These are phyloP conservation scores for Stichodactyla mertensii DNA, from an alignment of 64 coral and sea anemone genomes.

Conservation along the genomic window DNA sequence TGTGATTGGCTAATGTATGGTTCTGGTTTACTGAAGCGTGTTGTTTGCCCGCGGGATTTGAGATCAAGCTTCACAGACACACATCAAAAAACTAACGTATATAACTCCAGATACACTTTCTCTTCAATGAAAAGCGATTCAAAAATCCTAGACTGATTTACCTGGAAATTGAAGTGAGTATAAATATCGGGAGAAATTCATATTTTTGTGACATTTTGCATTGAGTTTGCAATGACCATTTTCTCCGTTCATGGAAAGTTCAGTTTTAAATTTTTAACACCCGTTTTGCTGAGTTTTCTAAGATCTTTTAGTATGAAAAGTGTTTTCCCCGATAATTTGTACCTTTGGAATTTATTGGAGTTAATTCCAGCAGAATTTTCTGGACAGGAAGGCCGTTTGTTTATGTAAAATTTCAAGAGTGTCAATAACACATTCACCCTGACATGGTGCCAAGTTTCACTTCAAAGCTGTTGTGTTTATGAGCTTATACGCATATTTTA, in stretches of 20 bases:
- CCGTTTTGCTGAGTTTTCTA: neutral
- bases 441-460: neutral
- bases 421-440: neutral
- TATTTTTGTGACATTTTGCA: neutral
- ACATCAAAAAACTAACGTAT: neutral
- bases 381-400: neutral
- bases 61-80: neutral
- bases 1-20: no score
- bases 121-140: neutral
- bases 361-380: neutral
- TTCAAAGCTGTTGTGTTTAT: neutral
- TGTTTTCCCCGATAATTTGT: neutral
- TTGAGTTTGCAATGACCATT: neutral
- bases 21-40: neutral
- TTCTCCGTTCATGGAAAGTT: neutral
- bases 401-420: neutral
- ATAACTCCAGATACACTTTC: neutral
- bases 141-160: neutral
- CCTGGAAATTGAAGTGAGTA: neutral
- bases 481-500: neutral
- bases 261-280: neutral
- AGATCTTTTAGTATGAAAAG: neutral
- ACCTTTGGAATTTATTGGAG: neutral
- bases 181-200: neutral
- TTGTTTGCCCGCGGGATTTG: slow-evolving; percentile 16